Evolutionary conservation across 2,888 invertebrate genomes (phyloP).

Genomic region (Ommatoiulus sabulosus): DNA sequence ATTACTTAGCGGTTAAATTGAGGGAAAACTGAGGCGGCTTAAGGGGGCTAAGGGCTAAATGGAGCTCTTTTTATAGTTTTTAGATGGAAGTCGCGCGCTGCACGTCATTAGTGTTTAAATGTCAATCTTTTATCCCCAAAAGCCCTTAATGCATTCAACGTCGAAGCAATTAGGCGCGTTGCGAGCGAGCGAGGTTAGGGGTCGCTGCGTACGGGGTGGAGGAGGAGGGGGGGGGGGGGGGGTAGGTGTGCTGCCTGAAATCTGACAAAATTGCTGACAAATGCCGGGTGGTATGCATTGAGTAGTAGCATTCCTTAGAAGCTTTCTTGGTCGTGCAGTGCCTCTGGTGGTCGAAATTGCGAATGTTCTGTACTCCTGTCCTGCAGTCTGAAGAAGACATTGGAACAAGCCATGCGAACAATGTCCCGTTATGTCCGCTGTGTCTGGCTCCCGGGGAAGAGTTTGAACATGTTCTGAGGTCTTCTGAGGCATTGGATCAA

Average conservation of each 20-base stretch:
- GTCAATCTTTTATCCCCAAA: constrained; percentile 43
- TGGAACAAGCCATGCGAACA: no score
- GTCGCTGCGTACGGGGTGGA: not conserved
- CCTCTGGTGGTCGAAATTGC: no score
- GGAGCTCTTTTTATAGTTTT: constrained; percentile 36
- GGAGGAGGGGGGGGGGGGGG: not conserved
- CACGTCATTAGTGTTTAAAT: constrained; percentile 43
- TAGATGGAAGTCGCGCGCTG: constrained; percentile 35
- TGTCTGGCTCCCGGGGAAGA: no score
- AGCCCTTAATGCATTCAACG: constrained; percentile 43
- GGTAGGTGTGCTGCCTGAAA: not conserved
- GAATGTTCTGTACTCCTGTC: no score
- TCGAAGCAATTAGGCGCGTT: constrained; percentile 33
- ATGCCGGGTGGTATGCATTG: not conserved
- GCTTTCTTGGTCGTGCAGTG: no score
- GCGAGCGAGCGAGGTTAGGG: constrained; percentile 15
- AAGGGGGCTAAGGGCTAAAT: constrained; percentile 23
- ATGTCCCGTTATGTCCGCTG: no score
- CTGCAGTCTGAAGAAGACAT: no score
- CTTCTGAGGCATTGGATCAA: no score
- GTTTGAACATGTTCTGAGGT: no score
- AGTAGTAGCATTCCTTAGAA: no score
- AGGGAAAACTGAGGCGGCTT: constrained; percentile 38
- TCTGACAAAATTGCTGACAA: not conserved
- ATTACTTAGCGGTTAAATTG: constrained; percentile 43